Conservation (phyloP, 2,888 invertebrate species). For the Dexiosoma caninum region DNA sequence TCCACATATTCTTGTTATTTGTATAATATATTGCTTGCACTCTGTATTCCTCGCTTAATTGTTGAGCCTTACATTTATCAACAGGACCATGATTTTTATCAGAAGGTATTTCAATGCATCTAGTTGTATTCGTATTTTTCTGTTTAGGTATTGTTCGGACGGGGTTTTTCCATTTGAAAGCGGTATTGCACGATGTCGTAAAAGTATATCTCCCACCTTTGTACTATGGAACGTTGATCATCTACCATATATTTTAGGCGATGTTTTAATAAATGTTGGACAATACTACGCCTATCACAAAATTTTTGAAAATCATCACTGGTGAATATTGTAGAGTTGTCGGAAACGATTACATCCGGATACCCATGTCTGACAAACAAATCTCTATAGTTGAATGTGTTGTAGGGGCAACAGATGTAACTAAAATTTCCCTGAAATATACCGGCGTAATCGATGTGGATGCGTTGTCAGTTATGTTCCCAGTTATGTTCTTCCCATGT, state of each 20-base stretch:
- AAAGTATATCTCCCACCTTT: not conserved
- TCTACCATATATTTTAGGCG: not conserved
- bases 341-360: not conserved
- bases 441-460: not conserved
- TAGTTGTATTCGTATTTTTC: not conserved
- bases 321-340: slow-evolving; percentile 21
- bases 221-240: not conserved
- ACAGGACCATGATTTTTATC: not conserved
- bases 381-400: slow-evolving; percentile 46
- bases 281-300: not conserved
- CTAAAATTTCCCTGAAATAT: slow-evolving; percentile 8
- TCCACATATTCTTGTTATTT: not conserved
- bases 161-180: not conserved
- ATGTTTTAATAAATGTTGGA: not conserved
- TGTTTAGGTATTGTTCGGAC: not conserved
- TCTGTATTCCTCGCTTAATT: not conserved
- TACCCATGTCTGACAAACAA: slow-evolving; percentile 32
- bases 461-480: not conserved
- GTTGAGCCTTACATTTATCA: not conserved
- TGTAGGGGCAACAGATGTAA: slow-evolving; percentile 37
- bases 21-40: not conserved
- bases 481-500: not conserved
- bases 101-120: not conserved
- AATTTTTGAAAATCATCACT: not conserved
- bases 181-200: not conserved